phyloP scores from a whole-genome alignment of 1,140 invertebrate genomes.

The Varroa destructor region DNA sequence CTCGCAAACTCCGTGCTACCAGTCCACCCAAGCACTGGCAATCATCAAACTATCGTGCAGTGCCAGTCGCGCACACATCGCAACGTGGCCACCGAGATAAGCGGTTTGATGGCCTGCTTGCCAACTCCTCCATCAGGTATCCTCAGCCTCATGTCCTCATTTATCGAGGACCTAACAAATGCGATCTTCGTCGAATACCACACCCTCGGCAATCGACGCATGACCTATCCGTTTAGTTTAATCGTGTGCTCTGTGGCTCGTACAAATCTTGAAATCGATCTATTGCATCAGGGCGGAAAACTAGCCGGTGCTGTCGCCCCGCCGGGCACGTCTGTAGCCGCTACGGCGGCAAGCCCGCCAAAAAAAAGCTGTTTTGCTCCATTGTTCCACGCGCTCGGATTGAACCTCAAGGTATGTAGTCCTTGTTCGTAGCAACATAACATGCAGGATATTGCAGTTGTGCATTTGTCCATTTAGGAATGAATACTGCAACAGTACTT shows the following conservation, averaged over 20 bases:
- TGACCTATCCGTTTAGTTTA: constrained; percentile 56
- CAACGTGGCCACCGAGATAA: constrained; percentile 31
- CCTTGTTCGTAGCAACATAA: constrained; percentile 34
- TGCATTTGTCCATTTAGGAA: too few species aligned
- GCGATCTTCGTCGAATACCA: constrained; percentile 53
- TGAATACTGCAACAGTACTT: too few species aligned
- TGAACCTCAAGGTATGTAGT: constrained; percentile 54
- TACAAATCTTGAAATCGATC: constrained; percentile 80
- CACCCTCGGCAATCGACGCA: constrained; percentile 37
- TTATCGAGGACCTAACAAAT: constrained; percentile 85
- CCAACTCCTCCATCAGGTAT: constrained; percentile 42
- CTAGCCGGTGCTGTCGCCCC: background rate
- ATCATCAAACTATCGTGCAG: constrained; percentile 30
- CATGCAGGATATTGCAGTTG: background rate
- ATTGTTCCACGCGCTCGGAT: constrained; percentile 67
- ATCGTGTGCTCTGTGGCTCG: constrained; percentile 76
- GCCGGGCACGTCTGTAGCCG: background rate
- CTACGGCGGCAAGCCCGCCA: background rate
- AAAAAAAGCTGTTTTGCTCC: constrained; percentile 48
- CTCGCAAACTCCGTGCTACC: constrained; percentile 82
- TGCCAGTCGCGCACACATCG: constrained; percentile 28
- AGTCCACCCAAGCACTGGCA: constrained; percentile 47
- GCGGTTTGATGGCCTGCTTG: constrained; percentile 33
- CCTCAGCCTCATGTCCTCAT: constrained; percentile 45
- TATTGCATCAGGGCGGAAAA: constrained; percentile 54